Conservation (phyloP, 2,113 vertebrate species). For the Mirza zaza region DNA sequence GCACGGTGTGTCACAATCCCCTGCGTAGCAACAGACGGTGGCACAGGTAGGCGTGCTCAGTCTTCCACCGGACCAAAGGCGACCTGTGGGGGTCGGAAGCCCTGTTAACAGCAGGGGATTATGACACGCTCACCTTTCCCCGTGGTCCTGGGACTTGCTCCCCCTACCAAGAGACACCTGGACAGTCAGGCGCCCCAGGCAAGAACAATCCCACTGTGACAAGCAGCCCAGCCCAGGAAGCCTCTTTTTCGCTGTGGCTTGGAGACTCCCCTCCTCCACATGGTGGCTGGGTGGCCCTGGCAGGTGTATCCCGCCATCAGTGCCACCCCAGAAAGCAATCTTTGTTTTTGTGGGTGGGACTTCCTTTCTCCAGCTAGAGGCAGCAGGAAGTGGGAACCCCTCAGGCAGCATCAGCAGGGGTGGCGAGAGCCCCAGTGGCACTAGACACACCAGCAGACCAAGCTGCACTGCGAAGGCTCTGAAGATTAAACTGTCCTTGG, state of each 20-base stretch:
- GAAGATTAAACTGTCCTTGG: background rate
- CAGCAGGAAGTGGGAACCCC: background rate
- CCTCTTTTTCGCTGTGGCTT: background rate
- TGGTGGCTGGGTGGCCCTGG: background rate
- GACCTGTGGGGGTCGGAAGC: background rate
- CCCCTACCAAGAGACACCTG: background rate
- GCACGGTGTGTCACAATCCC: too few species aligned
- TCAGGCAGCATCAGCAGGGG: background rate
- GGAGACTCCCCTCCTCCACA: background rate
- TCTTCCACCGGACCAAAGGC: too few species aligned
- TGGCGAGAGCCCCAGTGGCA: background rate
- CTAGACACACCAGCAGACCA: background rate
- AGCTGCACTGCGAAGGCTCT: background rate
- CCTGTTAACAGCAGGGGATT: background rate
- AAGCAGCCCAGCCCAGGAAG: background rate
- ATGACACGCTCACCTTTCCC: too few species aligned
- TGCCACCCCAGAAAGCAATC: background rate
- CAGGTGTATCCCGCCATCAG: background rate
- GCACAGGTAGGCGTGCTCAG: background rate
- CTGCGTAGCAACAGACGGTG: background rate
- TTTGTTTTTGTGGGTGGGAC: background rate
- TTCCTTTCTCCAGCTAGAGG: background rate
- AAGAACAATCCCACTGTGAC: background rate
- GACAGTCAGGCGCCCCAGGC: background rate
- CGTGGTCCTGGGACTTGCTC: background rate